Conservation (phyloP, 1,140 invertebrate genomes). For the Pemphigus obesinymphae region DNA sequence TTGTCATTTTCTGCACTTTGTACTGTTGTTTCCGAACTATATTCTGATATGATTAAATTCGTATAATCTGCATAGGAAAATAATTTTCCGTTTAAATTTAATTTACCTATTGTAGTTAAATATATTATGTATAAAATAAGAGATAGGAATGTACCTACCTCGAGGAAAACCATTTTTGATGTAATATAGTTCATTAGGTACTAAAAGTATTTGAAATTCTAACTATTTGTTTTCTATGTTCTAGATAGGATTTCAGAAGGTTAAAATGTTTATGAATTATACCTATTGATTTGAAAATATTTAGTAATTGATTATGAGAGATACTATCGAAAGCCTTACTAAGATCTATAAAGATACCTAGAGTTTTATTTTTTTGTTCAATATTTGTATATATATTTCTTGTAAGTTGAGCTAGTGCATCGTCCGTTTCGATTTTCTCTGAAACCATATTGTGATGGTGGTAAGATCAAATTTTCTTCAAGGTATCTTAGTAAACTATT, state of each 20-base stretch:
- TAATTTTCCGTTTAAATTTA: not conserved
- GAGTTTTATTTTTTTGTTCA: not conserved
- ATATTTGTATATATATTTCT: not conserved
- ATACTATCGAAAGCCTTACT: not conserved
- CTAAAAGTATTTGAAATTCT: not conserved
- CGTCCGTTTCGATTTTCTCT: not conserved
- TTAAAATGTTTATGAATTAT: not conserved
- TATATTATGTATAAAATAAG: not conserved
- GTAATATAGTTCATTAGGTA: not conserved
- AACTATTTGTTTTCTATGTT: not conserved
- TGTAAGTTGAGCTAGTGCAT: not conserved
- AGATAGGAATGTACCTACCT: not conserved
- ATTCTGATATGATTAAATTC: not conserved
- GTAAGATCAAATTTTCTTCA: not conserved
- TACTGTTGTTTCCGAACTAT: not conserved
- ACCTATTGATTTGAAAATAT: not conserved
- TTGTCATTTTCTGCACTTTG: not conserved
- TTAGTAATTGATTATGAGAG: not conserved
- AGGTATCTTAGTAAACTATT: not conserved
- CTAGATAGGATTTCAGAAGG: not conserved
- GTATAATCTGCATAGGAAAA: not conserved
- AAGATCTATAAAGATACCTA: not conserved
- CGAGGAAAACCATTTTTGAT: not conserved
- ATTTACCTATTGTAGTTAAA: not conserved
- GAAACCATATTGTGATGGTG: not conserved